A percentile compares a stretch with the other conserved stretches of the same genome.
Evolutionary conservation across 2,797 vertebrate genomes (phyloP).

Genomic region (Botia kubotai): DNA sequence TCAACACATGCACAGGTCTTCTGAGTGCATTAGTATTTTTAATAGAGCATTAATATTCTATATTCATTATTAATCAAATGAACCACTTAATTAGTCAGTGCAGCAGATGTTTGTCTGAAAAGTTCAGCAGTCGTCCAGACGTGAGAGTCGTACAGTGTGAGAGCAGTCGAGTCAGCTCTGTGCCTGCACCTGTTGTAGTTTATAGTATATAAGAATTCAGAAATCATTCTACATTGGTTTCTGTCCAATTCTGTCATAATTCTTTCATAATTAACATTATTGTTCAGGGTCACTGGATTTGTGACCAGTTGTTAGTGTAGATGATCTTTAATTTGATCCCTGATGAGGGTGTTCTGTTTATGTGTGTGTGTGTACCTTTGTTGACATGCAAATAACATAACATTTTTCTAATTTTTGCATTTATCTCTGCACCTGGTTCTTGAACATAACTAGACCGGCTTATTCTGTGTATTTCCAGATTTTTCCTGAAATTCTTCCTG

Average conservation of each 20-base stretch:
- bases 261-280: too few species aligned
- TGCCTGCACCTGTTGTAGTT: neutral
- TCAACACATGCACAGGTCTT: neutral
- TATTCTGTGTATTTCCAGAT: constrained; percentile 73
- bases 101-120: neutral
- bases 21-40: constrained; percentile 11
- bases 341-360: constrained; percentile 32
- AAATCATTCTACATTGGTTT: too few species aligned
- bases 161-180: neutral
- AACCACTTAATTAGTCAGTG: neutral
- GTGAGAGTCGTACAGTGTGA: neutral
- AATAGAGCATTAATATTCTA: neutral
- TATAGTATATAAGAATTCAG: too few species aligned
- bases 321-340: too few species aligned
- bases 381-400: neutral
- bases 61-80: neutral
- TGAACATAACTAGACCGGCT: neutral
- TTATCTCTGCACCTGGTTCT: neutral
- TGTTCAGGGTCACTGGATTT: too few species aligned
- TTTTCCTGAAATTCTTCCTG: constrained; percentile 91
- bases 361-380: constrained; percentile 37
- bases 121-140: neutral
- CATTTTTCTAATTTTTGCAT: neutral
- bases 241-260: too few species aligned
- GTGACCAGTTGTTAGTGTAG: too few species aligned